Percentiles rank a stretch among this genome's conserved stretches.
Conservation (phyloP, 2,888 invertebrate species). For the Agapostemon virescens region DNA sequence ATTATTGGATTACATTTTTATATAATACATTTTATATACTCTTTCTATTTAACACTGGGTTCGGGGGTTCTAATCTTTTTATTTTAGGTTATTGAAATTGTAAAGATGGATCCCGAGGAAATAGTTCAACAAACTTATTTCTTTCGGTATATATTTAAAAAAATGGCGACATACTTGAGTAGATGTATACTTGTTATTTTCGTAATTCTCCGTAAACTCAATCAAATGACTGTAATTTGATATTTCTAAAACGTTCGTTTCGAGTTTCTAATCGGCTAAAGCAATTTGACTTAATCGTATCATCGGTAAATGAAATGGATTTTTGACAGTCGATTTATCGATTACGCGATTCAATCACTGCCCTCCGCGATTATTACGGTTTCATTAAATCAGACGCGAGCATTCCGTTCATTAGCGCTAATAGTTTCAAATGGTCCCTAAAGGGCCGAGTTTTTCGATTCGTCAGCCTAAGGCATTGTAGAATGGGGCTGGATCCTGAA, state of each 20-base stretch:
- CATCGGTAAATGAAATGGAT: background rate
- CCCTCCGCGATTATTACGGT: conserved; percentile 14
- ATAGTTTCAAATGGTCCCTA: conserved; percentile 42
- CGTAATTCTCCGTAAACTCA: too few relatives aligned
- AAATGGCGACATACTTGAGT: too few relatives aligned
- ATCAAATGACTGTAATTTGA: too few relatives aligned
- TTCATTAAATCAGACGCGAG: conserved; percentile 20
- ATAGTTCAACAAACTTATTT: too few relatives aligned
- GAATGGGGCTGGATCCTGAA: conserved; percentile 41
- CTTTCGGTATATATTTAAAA: too few relatives aligned
- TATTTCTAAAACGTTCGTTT: background rate
- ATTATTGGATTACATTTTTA: too few relatives aligned
- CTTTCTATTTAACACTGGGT: too few relatives aligned
- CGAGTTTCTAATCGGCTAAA: background rate
- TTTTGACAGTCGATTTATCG: background rate
- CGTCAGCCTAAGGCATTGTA: conserved; percentile 47
- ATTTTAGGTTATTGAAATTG: too few relatives aligned
- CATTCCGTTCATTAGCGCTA: conserved; percentile 34
- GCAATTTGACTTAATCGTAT: background rate
- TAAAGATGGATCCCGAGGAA: too few relatives aligned
- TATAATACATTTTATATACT: too few relatives aligned
- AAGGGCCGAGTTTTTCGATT: conserved; percentile 33
- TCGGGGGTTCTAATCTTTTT: too few relatives aligned
- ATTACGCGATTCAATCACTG: conserved; percentile 18
- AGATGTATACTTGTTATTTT: too few relatives aligned